Percentiles rank a stretch among this genome's conserved stretches.
phyloP scores from a whole-genome alignment of 2,797 vertebrate genomes.

The Natrix natrix region DNA sequence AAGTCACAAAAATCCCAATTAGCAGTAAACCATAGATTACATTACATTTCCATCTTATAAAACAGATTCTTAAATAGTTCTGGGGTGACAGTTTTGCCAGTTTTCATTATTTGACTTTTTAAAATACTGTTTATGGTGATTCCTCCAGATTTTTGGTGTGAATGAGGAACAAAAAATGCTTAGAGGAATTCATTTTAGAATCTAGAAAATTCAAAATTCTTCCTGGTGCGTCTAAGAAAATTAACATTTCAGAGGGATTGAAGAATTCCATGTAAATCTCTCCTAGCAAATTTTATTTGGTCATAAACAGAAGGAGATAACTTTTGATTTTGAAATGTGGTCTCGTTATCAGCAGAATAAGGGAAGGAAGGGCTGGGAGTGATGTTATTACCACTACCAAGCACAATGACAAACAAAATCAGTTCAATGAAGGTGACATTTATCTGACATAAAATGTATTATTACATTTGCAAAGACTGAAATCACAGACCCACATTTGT shows the following conservation, averaged over 20 bases:
- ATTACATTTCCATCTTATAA: neutral
- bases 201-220: neutral
- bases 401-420: neutral
- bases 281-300: neutral
- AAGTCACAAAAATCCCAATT: neutral
- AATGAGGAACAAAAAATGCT: neutral
- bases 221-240: neutral
- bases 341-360: neutral
- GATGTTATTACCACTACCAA: neutral
- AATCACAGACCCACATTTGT: neutral
- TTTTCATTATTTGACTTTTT: neutral
- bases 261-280: neutral
- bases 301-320: neutral
- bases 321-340: neutral
- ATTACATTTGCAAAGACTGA: neutral
- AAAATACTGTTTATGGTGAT: neutral
- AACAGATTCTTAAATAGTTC: neutral
- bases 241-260: neutral
- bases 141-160: neutral
- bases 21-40: neutral
- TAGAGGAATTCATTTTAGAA: neutral
- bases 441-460: neutral
- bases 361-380: neutral
- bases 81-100: neutral
- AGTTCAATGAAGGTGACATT: neutral